phyloP scores from a whole-genome alignment of 2,888 invertebrate genomes.

The Octonoba sinensis region DNA sequence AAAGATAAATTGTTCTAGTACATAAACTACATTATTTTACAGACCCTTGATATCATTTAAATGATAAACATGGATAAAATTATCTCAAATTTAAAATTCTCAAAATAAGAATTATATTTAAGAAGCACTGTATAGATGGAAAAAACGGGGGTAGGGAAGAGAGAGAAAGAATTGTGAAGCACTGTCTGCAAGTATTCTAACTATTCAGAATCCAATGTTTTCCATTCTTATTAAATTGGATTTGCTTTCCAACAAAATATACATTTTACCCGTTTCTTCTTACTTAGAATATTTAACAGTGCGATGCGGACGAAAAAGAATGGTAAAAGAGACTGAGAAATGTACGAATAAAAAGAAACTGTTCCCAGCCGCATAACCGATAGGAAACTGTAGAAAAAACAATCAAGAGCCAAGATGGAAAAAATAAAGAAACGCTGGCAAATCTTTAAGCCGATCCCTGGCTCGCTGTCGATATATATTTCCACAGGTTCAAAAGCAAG shows the following conservation, averaged over 20 bases:
- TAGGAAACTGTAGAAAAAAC: conserved; percentile 19
- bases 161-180: no score
- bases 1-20: no score
- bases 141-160: no score
- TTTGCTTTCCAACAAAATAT: conserved; percentile 23
- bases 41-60: no score
- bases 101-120: no score
- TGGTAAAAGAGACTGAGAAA: background rate
- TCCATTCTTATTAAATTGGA: conserved; percentile 48
- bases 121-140: no score
- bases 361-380: conserved; percentile 35
- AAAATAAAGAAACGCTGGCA: conserved; percentile 34
- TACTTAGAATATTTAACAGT: conserved; percentile 38
- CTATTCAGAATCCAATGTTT: conserved; percentile 12
- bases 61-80: no score
- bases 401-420: conserved; percentile 1
- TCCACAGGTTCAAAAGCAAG: conserved; percentile 62
- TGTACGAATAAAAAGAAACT: conserved; percentile 23
- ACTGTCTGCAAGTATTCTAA: no score
- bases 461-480: conserved; percentile 27
- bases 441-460: conserved; percentile 52
- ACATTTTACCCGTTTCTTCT: conserved; percentile 17
- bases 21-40: no score
- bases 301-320: conserved; percentile 21
- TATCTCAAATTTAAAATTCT: no score